Conservation (phyloP, 1,140 invertebrate species). For the Lutraria rhynchaena region DNA sequence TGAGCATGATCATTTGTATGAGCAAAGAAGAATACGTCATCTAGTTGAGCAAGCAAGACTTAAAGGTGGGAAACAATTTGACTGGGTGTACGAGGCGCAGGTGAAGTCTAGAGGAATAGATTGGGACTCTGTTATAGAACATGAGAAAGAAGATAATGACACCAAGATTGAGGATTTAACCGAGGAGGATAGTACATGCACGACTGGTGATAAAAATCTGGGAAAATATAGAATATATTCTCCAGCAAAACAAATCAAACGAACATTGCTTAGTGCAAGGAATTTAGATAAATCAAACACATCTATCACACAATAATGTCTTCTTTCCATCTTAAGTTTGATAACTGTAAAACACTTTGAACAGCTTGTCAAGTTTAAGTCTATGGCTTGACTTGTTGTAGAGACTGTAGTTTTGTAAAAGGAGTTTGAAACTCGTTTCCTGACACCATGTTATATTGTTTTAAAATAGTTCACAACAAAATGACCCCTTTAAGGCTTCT, state of each 20-base stretch:
- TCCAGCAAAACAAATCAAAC: conserved; percentile 6
- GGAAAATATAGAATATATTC: conserved; percentile 46
- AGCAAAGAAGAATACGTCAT: conserved; percentile 48
- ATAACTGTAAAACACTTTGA: too few relatives aligned
- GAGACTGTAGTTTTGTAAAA: too few relatives aligned
- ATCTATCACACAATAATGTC: conserved; percentile 7
- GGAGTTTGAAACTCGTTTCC: too few relatives aligned
- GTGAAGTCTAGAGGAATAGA: conserved; percentile 16
- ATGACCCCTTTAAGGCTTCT: too few relatives aligned
- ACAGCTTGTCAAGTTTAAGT: too few relatives aligned
- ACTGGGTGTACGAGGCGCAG: conserved; percentile 55
- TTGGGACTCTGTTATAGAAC: conserved; percentile 5
- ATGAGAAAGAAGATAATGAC: background rate
- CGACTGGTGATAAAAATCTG: conserved; percentile 9
- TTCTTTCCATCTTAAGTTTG: too few relatives aligned
- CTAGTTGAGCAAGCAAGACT: conserved; percentile 52
- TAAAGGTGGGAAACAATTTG: conserved; percentile 52
- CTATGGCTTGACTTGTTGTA: too few relatives aligned
- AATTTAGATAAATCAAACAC: conserved; percentile 28
- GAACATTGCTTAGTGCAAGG: conserved; percentile 4
- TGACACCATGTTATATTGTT: too few relatives aligned
- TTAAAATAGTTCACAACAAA: too few relatives aligned
- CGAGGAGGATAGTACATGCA: conserved; percentile 19
- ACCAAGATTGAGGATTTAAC: background rate
- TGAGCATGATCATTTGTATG: conserved; percentile 47